A percentile compares a stretch with the other conserved stretches of the same genome.
Conservation (phyloP, 2,797 vertebrate species). For the Sebastes itinus region DNA sequence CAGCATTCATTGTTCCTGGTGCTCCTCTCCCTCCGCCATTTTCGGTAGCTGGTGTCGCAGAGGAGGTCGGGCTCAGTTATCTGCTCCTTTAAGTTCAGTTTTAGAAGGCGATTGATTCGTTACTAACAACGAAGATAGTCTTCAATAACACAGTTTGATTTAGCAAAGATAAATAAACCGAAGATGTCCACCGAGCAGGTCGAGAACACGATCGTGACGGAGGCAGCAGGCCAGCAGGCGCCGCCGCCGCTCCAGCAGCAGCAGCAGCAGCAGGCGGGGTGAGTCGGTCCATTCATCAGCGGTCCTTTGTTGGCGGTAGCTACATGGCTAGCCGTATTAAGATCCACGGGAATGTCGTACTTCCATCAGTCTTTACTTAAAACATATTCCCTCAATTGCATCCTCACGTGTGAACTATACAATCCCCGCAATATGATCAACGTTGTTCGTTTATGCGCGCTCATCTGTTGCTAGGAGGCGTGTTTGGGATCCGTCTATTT, state of each 20-base stretch:
- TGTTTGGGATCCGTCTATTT: constrained; percentile 20
- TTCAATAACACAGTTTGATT: background rate
- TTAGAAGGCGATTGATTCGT: background rate
- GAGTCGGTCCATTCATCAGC: constrained; percentile 42
- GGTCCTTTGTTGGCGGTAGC: constrained; percentile 61
- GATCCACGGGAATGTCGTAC: accelerated
- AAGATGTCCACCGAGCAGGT: constrained; percentile 82
- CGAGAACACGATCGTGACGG: constrained; percentile 48
- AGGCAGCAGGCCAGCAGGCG: constrained; percentile 57
- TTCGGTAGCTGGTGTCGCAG: constrained; percentile 27
- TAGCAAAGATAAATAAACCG: background rate
- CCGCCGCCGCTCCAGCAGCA: background rate
- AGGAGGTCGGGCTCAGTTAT: background rate
- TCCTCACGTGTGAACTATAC: accelerated
- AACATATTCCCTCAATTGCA: accelerated
- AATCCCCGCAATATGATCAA: accelerated
- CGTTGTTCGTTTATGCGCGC: accelerated
- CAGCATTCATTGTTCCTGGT: background rate
- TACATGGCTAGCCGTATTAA: background rate
- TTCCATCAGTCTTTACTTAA: background rate
- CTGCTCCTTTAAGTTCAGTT: background rate
- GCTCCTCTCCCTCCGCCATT: constrained; percentile 52
- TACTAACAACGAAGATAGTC: background rate
- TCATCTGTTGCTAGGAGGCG: accelerated
- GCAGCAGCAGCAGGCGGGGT: constrained; percentile 68